A percentile compares a stretch with the other conserved stretches of the same genome.
Evolutionary conservation across 2,113 vertebrate species (phyloP).

Genomic region (Cebus imitator): DNA sequence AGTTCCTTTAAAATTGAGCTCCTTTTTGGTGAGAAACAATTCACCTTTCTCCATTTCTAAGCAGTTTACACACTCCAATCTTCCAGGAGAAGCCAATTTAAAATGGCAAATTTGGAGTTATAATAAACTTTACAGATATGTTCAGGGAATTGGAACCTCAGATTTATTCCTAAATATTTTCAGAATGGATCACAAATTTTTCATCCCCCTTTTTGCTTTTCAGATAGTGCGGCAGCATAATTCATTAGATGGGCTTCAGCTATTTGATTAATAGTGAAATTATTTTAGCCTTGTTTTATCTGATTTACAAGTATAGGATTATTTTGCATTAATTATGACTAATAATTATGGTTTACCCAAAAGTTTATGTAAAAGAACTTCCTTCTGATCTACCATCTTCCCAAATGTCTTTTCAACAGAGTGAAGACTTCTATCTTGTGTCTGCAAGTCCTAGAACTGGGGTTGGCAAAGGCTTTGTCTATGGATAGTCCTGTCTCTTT

Average conservation of each 20-base stretch:
- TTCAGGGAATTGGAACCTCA: constrained; percentile 43
- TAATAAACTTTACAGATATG: constrained; percentile 59
- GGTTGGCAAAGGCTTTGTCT: background rate
- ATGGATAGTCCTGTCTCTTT: background rate
- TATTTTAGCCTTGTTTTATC: constrained; percentile 48
- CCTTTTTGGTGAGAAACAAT: constrained; percentile 39
- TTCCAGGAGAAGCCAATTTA: constrained; percentile 63
- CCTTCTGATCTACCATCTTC: background rate
- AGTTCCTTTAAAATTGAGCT: constrained; percentile 56
- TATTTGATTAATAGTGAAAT: constrained; percentile 23
- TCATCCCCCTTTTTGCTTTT: background rate
- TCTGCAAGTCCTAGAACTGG: background rate
- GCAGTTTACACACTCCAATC: constrained; percentile 51
- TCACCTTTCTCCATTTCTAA: constrained; percentile 37
- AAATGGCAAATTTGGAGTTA: constrained; percentile 24
- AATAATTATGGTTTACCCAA: background rate
- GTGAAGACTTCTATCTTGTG: background rate
- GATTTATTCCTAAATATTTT: constrained; percentile 57
- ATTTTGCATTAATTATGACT: background rate
- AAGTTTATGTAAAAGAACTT: background rate
- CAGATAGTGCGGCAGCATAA: constrained; percentile 45
- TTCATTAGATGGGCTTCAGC: constrained; percentile 52
- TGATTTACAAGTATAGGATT: background rate
- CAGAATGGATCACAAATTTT: constrained; percentile 7
- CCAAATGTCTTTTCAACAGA: background rate